phyloP scores from a whole-genome alignment of 1,140 invertebrate genomes.

The Marisa cornuarietis region DNA sequence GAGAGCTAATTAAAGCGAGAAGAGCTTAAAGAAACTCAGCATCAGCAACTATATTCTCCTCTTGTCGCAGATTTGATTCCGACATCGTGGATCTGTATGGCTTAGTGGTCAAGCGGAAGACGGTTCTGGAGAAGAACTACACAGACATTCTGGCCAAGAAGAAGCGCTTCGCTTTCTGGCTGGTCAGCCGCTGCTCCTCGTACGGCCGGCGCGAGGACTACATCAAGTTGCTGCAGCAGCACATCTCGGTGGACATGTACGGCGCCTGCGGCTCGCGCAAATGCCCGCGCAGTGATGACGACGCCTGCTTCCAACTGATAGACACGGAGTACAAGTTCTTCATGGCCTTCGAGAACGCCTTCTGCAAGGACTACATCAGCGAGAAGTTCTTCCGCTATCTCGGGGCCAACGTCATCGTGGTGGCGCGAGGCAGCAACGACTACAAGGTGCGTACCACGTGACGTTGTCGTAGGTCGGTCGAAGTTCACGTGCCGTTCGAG shows the following conservation, averaged over 20 bases:
- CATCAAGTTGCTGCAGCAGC: slow-evolving; percentile 67
- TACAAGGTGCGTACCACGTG: slow-evolving; percentile 2
- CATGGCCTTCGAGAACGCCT: slow-evolving; percentile 80
- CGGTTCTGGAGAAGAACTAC: slow-evolving; percentile 14
- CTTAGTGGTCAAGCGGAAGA: slow-evolving; percentile 16
- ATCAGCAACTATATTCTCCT: too few relatives aligned
- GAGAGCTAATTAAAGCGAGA: too few relatives aligned
- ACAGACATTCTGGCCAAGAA: slow-evolving; percentile 35
- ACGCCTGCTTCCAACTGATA: slow-evolving; percentile 25
- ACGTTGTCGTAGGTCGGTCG: too few relatives aligned
- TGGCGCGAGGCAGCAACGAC: slow-evolving; percentile 15
- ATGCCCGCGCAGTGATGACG: slow-evolving; percentile 14
- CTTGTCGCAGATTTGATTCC: slow-evolving; percentile 29
- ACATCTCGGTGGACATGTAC: slow-evolving; percentile 73
- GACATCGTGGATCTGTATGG: slow-evolving; percentile 40
- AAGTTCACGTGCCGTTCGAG: too few relatives aligned
- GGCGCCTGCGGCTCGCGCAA: slow-evolving; percentile 69
- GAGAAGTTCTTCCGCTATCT: slow-evolving; percentile 85
- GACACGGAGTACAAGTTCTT: slow-evolving; percentile 55
- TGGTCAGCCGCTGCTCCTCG: slow-evolving; percentile 73
- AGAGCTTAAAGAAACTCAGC: too few relatives aligned
- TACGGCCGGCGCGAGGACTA: slow-evolving; percentile 69
- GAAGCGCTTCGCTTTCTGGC: slow-evolving; percentile 68
- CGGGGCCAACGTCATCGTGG: slow-evolving; percentile 19
- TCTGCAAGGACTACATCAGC: slow-evolving; percentile 95